Evolutionary conservation across 2,113 vertebrate species (phyloP), one percentile per base, ranked within the genome.

Genomic region (Nanger granti): DNA sequence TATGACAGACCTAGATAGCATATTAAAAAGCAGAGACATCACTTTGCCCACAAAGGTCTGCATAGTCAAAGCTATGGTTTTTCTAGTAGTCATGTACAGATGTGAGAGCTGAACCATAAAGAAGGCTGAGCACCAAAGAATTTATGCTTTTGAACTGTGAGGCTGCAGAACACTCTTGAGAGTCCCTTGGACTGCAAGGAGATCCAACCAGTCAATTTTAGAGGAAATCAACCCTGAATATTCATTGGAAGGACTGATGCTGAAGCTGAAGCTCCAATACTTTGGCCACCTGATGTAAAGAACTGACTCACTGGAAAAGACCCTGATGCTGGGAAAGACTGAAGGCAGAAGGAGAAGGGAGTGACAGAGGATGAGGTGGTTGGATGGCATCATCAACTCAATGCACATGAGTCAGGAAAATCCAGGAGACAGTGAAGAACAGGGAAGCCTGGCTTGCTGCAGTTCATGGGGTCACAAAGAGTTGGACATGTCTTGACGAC

Each of bases 401-500:
- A 28, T 44, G 24, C 24, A 44, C 37, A 26, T 14, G 37, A 28
- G 73, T 79, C 73, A 79, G 24, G 15, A 79, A 41, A 28, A 41
- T 44, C 73, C 29, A 34, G 37, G 12, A 79, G 73, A 73, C 12
- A 76, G 69, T 12, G 69, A 41, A 37, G 69, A 24, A 26, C 69
- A 79, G 73, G 12, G 73, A 79, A 26, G 73, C 37, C 22, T 26
- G 24, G 22, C 37, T 26, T 44, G 73, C 73, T 7, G 22, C 11
- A 14, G 24, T 79, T 28, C 12, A 44, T 26, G 37, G 37, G 73
- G 73, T 79, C 37, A 0, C 37, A 44, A 26, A 76, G 73, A 79
- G 24, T 44, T 0, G 0, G 73, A 44, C 73, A 44, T 0, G 0
- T 13, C 11, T 26, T 41, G 37, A 26, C 11, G 26, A 76, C 22